Percentiles rank a stretch among this genome's conserved stretches.
These are phyloP conservation scores for Leptinotarsa undecemlineata DNA, from an alignment of 1,140 invertebrate genomes.

Conservation along the genomic window DNA sequence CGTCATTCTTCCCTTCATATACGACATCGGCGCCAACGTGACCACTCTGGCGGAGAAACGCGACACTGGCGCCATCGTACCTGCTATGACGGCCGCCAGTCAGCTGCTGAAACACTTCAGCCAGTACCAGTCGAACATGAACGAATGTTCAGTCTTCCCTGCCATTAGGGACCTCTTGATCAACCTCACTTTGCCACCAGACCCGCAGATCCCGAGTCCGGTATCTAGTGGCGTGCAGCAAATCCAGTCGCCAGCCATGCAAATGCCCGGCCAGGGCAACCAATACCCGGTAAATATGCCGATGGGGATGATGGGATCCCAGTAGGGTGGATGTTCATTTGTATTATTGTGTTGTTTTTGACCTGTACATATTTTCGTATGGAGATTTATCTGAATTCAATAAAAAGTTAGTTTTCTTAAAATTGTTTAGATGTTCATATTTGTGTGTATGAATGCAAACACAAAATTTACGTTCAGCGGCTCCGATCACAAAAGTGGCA, in stretches of 20 bases:
- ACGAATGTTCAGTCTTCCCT: conserved; percentile 86
- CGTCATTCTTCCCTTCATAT: conserved; percentile 84
- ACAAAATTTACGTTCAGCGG: too few relatives aligned
- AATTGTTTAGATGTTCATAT: too few relatives aligned
- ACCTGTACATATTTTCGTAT: background rate
- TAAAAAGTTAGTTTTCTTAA: background rate
- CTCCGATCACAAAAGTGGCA: too few relatives aligned
- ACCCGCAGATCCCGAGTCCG: conserved; percentile 55
- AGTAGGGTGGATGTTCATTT: conserved; percentile 27
- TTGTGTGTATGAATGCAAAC: too few relatives aligned
- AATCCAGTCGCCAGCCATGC: conserved; percentile 62
- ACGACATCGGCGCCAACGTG: conserved; percentile 82
- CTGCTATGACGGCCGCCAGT: conserved; percentile 67
- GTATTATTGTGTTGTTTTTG: background rate
- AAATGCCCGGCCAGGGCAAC: conserved; percentile 57
- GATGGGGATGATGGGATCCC: conserved; percentile 61
- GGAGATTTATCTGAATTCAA: background rate
- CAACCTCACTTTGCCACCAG: conserved; percentile 71
- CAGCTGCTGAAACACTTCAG: conserved; percentile 69
- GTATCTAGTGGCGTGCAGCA: conserved; percentile 58
- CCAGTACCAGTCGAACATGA: conserved; percentile 59
- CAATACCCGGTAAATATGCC: conserved; percentile 58
- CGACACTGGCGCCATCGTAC: conserved; percentile 62
- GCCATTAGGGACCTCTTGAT: conserved; percentile 83
- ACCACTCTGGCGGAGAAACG: conserved; percentile 84